Evolutionary conservation across 2,113 vertebrate species (phyloP), one percentile per base, ranked within the genome.

Genomic region (Syngnathus typhle): DNA sequence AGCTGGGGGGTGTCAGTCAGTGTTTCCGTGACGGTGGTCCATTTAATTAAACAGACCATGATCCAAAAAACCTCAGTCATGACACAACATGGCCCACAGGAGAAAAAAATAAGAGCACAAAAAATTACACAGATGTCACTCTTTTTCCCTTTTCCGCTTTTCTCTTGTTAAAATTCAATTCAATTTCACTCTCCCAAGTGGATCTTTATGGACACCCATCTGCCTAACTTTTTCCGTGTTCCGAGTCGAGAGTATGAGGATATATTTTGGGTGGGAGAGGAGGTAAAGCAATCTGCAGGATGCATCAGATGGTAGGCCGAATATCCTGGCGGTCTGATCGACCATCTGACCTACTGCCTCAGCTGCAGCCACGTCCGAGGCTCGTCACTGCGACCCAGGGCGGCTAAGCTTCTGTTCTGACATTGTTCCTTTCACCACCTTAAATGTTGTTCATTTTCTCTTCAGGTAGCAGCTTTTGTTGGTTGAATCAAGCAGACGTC

Each of bases 31-130:
- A 44, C 19, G 44, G 62, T 55, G 44, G 73, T 65, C 72, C 73
- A 84, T 82, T 88, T 87, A 86, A 89, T 89, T 85, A 84, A 81
- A 81, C 70, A 74, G 72, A 86, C 75, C 77, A 78, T 78, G 79
- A 85, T 89, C 87, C 85, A 87, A 90, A 88, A 55, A 84, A 73
- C 49, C 67, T 74, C 59, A 2, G 55, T 84, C 78, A 60, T 78
- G 80, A 87, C 86, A 85, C 80, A 87, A 77, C 76, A 83, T 75
- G 68, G 83, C 84, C 78, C 84, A 84, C 83, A 74, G 83, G 83
- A 88, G 77, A 84, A 70, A 77, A 23, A 85, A 87, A 83, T 83
- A 72, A 79, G 81, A 85, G 74, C 12, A 27, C 16, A 11, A 61
- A 43, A 76, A 88, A 84, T 72, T 51, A 69, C 87, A 87, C 81